Conservation (phyloP, 2,113 vertebrate genomes). For the Eidolon helvum region DNA sequence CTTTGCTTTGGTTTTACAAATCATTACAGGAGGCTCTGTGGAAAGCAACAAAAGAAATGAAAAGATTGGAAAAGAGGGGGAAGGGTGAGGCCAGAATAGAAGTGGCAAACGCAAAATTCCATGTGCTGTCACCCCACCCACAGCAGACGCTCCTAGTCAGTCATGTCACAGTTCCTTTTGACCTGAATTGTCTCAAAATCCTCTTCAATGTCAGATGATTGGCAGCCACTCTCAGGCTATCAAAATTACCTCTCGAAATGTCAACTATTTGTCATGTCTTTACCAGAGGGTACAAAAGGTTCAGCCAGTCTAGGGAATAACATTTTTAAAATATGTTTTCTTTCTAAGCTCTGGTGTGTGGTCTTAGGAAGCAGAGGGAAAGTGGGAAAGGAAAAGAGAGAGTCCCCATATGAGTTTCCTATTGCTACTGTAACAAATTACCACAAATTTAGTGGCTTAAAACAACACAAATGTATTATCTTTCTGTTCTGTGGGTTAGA, state of each 20-base stretch:
- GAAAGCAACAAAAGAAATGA: not conserved
- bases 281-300: not conserved
- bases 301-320: not conserved
- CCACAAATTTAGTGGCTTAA: not conserved
- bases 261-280: not conserved
- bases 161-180: not conserved
- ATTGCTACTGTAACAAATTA: not conserved
- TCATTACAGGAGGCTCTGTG: not conserved
- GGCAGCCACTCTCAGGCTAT: not conserved
- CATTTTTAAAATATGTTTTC: not conserved
- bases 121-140: rapidly evolving
- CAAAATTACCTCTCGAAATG: not conserved
- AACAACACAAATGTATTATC: not conserved
- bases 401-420: not conserved
- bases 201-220: not conserved
- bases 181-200: not conserved
- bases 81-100: not conserved
- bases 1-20: not conserved
- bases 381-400: not conserved
- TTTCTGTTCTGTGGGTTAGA: not conserved
- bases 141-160: not conserved
- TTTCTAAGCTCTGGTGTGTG: not conserved
- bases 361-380: not conserved
- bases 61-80: not conserved
- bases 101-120: no score